A percentile compares a stretch with the other conserved stretches of the same genome.
Evolutionary conservation across 2,113 vertebrate genomes (phyloP).

Genomic region (Perca fluviatilis): DNA sequence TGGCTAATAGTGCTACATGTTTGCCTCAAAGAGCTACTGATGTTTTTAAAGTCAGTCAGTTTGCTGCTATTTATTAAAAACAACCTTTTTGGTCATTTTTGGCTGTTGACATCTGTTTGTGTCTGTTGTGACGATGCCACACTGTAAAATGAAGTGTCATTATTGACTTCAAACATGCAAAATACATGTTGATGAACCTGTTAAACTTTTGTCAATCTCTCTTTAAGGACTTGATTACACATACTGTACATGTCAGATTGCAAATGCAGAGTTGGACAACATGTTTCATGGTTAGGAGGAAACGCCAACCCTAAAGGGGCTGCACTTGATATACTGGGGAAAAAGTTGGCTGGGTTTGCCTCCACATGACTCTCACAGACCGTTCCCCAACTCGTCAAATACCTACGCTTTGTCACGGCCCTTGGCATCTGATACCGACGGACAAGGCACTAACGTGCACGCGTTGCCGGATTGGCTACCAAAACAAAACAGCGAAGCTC

Average conservation of each 20-base stretch:
- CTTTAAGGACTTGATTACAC: background rate
- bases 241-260: background rate
- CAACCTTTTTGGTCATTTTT: conserved; percentile 35
- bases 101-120: conserved; percentile 12
- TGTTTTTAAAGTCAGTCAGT: conserved; percentile 64
- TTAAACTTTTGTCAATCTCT: conserved; percentile 40
- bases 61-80: conserved; percentile 78
- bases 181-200: conserved; percentile 11
- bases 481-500: too few species aligned
- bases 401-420: too few species aligned
- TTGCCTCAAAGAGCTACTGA: conserved; percentile 44
- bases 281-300: background rate
- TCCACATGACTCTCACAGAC: too few species aligned
- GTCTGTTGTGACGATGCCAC: conserved; percentile 12
- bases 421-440: too few species aligned
- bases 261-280: background rate
- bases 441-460: too few species aligned
- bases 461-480: too few species aligned
- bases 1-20: conserved; percentile 29
- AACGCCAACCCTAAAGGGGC: background rate
- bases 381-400: too few species aligned
- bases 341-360: too few species aligned
- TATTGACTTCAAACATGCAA: conserved; percentile 9
- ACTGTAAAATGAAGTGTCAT: conserved; percentile 23
- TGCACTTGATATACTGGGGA: too few species aligned